These are phyloP conservation scores for Drosophila sturtevanti DNA, from an alignment of 1,140 invertebrate genomes.

Conservation along the genomic window DNA sequence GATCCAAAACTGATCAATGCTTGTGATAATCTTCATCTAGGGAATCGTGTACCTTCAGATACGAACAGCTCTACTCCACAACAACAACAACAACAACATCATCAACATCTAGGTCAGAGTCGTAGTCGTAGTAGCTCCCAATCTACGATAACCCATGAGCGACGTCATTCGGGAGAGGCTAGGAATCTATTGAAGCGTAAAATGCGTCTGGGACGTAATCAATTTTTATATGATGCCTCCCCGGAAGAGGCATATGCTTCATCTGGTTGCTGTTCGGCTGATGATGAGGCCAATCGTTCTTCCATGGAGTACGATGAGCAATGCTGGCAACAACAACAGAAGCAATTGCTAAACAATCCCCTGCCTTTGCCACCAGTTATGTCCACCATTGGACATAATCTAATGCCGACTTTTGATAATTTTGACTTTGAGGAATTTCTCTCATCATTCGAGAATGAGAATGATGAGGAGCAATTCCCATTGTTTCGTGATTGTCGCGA, in stretches of 20 bases:
- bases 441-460: conserved; percentile 84
- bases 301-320: conserved; percentile 71
- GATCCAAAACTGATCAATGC: conserved; percentile 80
- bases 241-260: conserved; percentile 66
- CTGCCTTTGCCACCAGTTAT: conserved; percentile 32
- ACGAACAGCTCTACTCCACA: conserved; percentile 58
- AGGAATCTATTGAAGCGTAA: conserved; percentile 77
- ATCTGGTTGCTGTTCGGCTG: conserved; percentile 65
- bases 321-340: conserved; percentile 69
- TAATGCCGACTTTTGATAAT: conserved; percentile 74
- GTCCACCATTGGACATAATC: conserved; percentile 44
- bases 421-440: conserved; percentile 84
- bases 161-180: conserved; percentile 64
- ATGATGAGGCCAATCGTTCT: conserved; percentile 72
- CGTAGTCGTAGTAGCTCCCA: conserved; percentile 66
- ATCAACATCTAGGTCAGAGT: conserved; percentile 29
- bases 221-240: conserved; percentile 78
- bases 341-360: conserved; percentile 54
- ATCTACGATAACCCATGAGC: conserved; percentile 59
- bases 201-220: conserved; percentile 79
- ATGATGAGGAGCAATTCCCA: conserved; percentile 81
- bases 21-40: conserved; percentile 79
- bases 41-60: conserved; percentile 46
- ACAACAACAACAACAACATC: no score
- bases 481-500: conserved; percentile 82